Base-by-base conservation (phyloP, 2,113 vertebrate genomes). In the Aptenodytes patagonicus region DNA sequence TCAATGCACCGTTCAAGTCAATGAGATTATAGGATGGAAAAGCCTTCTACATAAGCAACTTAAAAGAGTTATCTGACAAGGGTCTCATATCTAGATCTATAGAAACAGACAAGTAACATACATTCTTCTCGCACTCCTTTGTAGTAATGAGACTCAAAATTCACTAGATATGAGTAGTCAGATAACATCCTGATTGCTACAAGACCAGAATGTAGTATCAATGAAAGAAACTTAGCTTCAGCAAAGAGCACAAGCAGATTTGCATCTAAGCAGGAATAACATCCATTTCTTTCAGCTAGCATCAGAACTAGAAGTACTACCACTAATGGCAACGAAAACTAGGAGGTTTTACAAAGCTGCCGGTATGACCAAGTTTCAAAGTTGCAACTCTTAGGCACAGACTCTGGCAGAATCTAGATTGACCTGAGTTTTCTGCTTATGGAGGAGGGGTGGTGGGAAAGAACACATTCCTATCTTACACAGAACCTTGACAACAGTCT, bases 341-440 rank as follows among this genome's bases (percentile, higher is more conserved):
- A 64, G 54, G 58, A 60, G 57, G 60, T 51, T 96, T 75, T 17
- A 88, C 40, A 66, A 77, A 94, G 69, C 7, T 81, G 83, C 81
- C 4, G 0, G 40, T 17, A 77, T 26, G 40, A 89, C 64, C 73
- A 66, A 51, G 46, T 83, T 88, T 92, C 69, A 90, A 82, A 92
- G 42, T 4, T 58, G 69, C 60, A 90, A 72, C 54, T 93, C 83
- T 61, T 51, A 95, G 94, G 86, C 90, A 95, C 92, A 57, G n/a
- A 61, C 72, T 54, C 87, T 82, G 54, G 83, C 92, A 91, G 78
- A 93, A 94, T 75, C 84, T 62, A 47, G 34, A 89, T 40, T 89
- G 81, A 96, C 95, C 92, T 93, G 95, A 96, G 96, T 91, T 95
- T 96, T 91, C 62, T 89, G 83, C 65, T 96, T 85, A 38, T 29